Percentiles rank a stretch among this genome's conserved stretches.
phyloP scores from a whole-genome alignment of 2,797 vertebrate genomes.

The Corythornis leucogaster region DNA sequence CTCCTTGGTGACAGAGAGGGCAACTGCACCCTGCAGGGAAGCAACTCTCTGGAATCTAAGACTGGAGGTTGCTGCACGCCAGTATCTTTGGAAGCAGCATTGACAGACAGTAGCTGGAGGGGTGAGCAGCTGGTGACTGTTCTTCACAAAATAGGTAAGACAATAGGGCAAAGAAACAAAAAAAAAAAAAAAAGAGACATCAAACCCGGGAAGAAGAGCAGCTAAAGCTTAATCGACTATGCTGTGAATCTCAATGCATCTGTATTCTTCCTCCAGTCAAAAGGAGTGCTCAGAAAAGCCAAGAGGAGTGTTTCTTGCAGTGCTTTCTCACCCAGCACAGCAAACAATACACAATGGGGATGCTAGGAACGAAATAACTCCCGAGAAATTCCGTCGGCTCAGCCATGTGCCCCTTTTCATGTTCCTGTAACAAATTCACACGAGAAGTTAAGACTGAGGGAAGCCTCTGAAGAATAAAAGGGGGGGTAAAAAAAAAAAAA shows the following conservation, averaged over 20 bases:
- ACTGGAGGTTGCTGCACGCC: constrained; percentile 58
- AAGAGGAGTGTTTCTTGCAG: constrained; percentile 36
- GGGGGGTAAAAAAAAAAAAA: no score
- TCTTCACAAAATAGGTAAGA: constrained; percentile 66
- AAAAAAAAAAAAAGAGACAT: background rate
- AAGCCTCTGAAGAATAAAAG: constrained; percentile 33
- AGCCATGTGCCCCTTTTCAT: constrained; percentile 51
- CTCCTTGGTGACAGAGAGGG: constrained; percentile 56
- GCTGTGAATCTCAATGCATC: constrained; percentile 45
- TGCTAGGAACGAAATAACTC: constrained; percentile 53
- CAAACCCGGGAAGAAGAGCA: constrained; percentile 55
- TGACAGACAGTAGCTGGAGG: constrained; percentile 70
- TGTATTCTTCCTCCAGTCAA: constrained; percentile 57
- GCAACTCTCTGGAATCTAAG: constrained; percentile 40
- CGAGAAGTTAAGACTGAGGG: background rate
- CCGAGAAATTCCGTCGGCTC: constrained; percentile 56
- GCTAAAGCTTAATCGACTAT: constrained; percentile 61
- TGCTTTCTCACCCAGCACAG: constrained; percentile 54
- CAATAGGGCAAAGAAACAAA: constrained; percentile 45
- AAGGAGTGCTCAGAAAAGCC: constrained; percentile 49
- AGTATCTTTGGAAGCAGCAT: constrained; percentile 39
- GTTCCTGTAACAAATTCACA: constrained; percentile 35
- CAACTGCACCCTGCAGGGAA: constrained; percentile 60
- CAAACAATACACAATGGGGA: constrained; percentile 67
- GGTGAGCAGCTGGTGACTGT: constrained; percentile 62